Base-by-base conservation (phyloP, 2,797 vertebrate genomes). In the Columba guinea region DNA sequence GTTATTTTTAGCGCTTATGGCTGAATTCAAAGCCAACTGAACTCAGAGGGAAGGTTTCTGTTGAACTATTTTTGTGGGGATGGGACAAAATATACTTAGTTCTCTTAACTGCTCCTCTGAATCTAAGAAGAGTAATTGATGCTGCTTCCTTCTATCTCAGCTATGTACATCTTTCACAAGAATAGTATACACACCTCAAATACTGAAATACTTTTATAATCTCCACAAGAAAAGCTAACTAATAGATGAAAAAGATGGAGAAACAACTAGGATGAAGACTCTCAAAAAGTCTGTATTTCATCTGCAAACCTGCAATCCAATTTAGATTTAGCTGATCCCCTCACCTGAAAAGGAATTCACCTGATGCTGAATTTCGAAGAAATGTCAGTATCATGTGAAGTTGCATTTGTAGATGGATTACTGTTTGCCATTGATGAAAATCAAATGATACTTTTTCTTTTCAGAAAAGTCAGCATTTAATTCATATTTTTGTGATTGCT, bases 1-100 rank as follows among this genome's bases (percentile, higher is more conserved):
- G 86, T 89, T 96, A 96, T 94, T 96, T 97, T 95, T 95, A 95
- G 93, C 64, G 75, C 92, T 92, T 79, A 74, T 9, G 22, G 28
- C 67, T 90, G 77, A 94, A 90, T 95, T 95, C 84, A 95, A 94
- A 93, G 90, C 63, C 81, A 84, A 2, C 0, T 77, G 90, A 95
- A 92, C 90, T 93, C 94, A 60, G 74, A 93, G 74, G 78, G 77
- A 95, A 83, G 81, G 89, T 37, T 93, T 93, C 67, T 56, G 93
- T 4, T 94, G 93, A 97, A 92, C 90, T 95, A 84, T 87, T 95
- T 94, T 89, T 84, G 70, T 76, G 64, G 44, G n/a, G 52, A 94
- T 37, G 64, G 86, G 74, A 87, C 59, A 94, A 90, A 96, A 92
- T 51, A 94, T 7, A 63, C 32, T 81, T 78, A 44, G 30, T 48